A percentile compares a stretch with the other conserved stretches of the same genome.
These are phyloP conservation scores for Drosophila ironensis DNA, from an alignment of 1,140 invertebrate species.

Conservation along the genomic window DNA sequence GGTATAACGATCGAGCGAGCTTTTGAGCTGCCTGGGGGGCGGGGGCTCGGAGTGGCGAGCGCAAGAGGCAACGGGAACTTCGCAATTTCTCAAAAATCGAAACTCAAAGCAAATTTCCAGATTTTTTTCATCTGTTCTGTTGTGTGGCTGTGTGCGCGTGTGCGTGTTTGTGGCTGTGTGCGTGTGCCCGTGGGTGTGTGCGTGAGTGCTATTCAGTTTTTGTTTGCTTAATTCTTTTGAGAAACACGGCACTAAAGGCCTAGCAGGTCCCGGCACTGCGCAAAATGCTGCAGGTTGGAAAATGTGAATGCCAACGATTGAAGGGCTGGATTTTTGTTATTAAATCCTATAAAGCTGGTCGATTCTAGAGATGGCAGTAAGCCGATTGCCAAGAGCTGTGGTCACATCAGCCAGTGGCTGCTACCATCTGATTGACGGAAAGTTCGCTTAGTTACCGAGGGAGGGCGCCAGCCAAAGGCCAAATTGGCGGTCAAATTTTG, in stretches of 20 bases:
- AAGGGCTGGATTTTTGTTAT: slow-evolving; percentile 27
- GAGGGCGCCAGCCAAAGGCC: too few species aligned
- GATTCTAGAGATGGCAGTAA: too few species aligned
- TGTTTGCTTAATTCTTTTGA: too few species aligned
- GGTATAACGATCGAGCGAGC: too few species aligned
- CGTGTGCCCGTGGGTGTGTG: too few species aligned
- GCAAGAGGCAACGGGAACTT: neutral
- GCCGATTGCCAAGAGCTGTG: too few species aligned
- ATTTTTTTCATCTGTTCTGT: slow-evolving; percentile 53
- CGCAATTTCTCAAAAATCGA: neutral
- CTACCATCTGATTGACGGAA: slow-evolving; percentile 44
- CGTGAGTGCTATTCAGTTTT: slow-evolving; percentile 21
- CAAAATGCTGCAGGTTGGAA: too few species aligned
- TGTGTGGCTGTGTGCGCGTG: slow-evolving; percentile 2
- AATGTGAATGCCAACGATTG: neutral
- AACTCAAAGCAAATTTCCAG: slow-evolving; percentile 31
- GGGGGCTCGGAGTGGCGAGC: neutral
- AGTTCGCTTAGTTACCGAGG: too few species aligned
- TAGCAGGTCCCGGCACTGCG: too few species aligned
- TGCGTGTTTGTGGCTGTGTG: slow-evolving; percentile 14
- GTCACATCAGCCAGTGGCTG: slow-evolving; percentile 28
- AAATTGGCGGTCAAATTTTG: too few species aligned
- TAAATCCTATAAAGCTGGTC: slow-evolving; percentile 23
- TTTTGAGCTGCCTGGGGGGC: too few species aligned
- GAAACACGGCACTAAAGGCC: too few species aligned